phyloP scores from a whole-genome alignment of 2,797 vertebrate species.

The Poeciliopsis presidionis region DNA sequence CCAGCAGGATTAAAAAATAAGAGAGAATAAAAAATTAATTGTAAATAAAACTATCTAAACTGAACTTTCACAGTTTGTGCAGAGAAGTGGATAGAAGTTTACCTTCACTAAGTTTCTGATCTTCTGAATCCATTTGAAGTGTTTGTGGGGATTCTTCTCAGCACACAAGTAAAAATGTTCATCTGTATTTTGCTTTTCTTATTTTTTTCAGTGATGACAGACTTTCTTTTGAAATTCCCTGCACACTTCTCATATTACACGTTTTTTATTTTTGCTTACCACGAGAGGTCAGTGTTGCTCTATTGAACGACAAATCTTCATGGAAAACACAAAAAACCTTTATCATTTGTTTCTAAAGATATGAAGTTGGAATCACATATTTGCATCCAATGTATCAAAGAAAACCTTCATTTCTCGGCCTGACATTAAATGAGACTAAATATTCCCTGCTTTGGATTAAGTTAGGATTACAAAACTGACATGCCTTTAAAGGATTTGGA shows the following conservation, averaged over 20 bases:
- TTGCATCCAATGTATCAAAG: neutral
- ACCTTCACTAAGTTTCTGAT: neutral
- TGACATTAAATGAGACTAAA: neutral
- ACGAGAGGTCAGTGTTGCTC: slow-evolving; percentile 70
- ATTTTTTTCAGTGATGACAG: neutral
- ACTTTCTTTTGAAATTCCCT: neutral
- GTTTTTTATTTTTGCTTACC: slow-evolving; percentile 18
- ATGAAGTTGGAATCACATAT: neutral
- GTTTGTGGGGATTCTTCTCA: neutral
- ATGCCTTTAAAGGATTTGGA: neutral
- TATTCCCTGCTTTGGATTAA: neutral
- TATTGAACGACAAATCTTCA: slow-evolving; percentile 18
- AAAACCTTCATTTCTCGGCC: neutral
- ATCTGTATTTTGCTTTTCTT: neutral
- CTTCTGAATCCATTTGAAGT: no score
- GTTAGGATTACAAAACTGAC: neutral
- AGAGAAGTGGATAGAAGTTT: neutral
- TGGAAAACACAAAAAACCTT: neutral
- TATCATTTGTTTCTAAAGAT: neutral
- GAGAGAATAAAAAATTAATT: no score
- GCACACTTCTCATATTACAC: neutral
- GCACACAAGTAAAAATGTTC: neutral
- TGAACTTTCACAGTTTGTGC: neutral
- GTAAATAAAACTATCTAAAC: neutral
- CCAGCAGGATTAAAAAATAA: no score